Evolutionary conservation across 2,797 vertebrate species (phyloP).

Genomic region (Clangula hyemalis): DNA sequence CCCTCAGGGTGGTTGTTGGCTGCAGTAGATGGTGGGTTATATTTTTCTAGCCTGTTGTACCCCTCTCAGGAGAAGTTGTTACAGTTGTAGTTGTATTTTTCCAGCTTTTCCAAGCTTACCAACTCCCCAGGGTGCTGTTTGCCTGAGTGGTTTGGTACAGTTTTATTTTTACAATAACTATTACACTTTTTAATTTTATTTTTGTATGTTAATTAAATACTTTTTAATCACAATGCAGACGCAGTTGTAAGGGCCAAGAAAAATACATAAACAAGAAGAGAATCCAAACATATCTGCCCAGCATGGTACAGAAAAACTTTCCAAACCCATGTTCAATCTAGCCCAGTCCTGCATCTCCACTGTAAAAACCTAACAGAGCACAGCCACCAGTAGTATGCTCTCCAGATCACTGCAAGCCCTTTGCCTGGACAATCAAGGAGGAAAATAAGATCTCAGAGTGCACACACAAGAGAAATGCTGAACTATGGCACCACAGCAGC

Average conservation of each 20-base stretch:
- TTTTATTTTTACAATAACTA: conserved; percentile 71
- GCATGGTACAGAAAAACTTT: conserved; percentile 40
- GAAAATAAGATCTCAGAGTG: not conserved
- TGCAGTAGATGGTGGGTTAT: conserved; percentile 22
- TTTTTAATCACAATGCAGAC: conserved; percentile 58
- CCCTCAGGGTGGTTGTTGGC: conserved; percentile 32
- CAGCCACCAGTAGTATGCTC: not conserved
- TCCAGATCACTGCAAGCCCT: not conserved
- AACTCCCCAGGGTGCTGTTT: conserved; percentile 37
- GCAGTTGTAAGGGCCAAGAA: conserved; percentile 56
- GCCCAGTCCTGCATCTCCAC: not conserved
- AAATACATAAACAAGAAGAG: conserved; percentile 74
- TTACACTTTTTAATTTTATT: conserved; percentile 75
- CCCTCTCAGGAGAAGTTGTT: conserved; percentile 35
- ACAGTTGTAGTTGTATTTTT: conserved; percentile 58
- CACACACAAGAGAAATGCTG: not conserved
- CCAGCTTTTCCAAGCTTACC: conserved; percentile 56
- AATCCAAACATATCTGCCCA: conserved; percentile 64
- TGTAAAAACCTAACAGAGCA: not conserved
- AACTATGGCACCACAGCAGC: not conserved
- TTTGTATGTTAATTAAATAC: conserved; percentile 78
- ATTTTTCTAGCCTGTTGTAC: conserved; percentile 61
- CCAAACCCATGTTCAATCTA: conserved; percentile 11
- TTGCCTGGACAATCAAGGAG: not conserved
- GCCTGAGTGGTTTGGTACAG: conserved; percentile 66